phyloP scores from a whole-genome alignment of 2,797 vertebrate genomes.

The Hafferia zeledoni region DNA sequence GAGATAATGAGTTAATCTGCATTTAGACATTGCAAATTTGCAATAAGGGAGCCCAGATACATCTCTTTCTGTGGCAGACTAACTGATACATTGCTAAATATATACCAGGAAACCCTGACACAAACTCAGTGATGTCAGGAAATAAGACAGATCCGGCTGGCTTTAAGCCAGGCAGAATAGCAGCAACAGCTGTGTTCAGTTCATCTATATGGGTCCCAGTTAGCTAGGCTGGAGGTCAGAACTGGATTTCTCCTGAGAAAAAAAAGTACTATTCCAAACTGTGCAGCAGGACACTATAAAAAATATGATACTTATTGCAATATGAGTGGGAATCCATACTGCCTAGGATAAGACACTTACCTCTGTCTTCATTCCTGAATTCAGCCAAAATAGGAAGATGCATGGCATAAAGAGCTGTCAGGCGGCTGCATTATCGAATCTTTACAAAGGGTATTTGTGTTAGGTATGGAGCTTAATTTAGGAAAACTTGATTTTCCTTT shows the following conservation, averaged over 20 bases:
- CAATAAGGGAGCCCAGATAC: neutral
- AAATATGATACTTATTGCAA: neutral
- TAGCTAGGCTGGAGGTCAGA: neutral
- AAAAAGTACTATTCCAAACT: neutral
- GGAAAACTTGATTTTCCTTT: conserved; percentile 37
- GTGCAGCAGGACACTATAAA: neutral
- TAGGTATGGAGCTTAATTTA: conserved; percentile 11
- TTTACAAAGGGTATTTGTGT: neutral
- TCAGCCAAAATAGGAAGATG: neutral
- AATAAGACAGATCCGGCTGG: neutral
- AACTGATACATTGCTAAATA: neutral
- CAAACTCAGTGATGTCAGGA: neutral
- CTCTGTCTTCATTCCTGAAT: neutral
- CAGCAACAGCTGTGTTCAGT: neutral
- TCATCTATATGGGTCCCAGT: neutral
- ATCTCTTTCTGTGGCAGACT: neutral
- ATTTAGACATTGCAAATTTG: neutral
- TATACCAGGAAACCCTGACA: neutral
- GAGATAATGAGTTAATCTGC: neutral
- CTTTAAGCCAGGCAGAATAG: neutral
- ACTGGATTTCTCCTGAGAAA: neutral
- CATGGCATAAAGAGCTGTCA: neutral
- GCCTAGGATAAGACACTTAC: neutral
- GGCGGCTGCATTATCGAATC: neutral
- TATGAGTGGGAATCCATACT: neutral